A percentile compares a stretch with the other conserved stretches of the same genome.
phyloP scores from a whole-genome alignment of 2,888 invertebrate species.

The Platycheirus albimanus region DNA sequence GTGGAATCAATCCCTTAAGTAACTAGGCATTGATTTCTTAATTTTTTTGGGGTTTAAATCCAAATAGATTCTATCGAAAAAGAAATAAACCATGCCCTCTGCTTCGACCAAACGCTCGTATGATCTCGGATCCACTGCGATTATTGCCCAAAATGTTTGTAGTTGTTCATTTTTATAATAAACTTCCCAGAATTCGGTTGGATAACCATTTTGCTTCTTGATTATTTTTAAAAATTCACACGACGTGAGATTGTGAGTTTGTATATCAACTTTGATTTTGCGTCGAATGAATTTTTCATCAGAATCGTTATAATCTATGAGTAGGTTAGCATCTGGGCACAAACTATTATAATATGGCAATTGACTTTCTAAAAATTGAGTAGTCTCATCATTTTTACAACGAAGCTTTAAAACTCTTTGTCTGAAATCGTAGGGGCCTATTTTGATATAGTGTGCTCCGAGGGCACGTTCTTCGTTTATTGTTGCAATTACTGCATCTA shows the following conservation, averaged over 20 bases:
- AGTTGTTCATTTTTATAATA: neutral
- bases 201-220: conserved; percentile 45
- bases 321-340: neutral
- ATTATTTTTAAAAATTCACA: conserved; percentile 34
- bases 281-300: too few species aligned
- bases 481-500: conserved; percentile 3
- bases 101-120: neutral
- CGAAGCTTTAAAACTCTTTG: neutral
- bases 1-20: too few species aligned
- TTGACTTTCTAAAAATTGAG: neutral
- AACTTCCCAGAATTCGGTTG: conserved; percentile 23
- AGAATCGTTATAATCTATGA: neutral
- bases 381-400: conserved; percentile 4
- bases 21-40: too few species aligned
- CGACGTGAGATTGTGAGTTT: conserved; percentile 9
- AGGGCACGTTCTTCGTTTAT: neutral
- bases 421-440: neutral
- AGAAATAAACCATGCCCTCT: neutral
- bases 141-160: neutral
- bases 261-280: neutral
- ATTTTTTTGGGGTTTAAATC: too few species aligned
- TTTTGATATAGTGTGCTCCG: neutral
- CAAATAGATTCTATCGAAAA: conserved; percentile 18
- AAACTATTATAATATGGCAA: neutral
- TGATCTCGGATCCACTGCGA: conserved; percentile 9